Conservation (phyloP, 2,888 invertebrate genomes). For the Trichopria drosophilae region DNA sequence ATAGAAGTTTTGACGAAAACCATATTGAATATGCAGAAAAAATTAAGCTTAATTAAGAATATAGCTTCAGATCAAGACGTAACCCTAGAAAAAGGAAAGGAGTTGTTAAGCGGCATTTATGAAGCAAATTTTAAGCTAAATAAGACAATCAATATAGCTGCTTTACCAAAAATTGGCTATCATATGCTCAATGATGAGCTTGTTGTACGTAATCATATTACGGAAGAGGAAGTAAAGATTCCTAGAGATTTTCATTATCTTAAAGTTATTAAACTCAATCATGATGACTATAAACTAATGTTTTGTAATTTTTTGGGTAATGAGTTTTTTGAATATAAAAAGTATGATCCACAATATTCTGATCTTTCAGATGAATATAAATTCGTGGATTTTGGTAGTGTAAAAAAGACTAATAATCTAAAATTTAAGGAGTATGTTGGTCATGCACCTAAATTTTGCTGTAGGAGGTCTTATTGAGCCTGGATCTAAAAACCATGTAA, state of each 20-base stretch:
- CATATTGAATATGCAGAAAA: conserved; percentile 20
- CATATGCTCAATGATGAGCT: conserved; percentile 12
- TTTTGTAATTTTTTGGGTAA: conserved; percentile 18
- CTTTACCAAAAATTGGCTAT: no score
- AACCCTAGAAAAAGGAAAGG: no score
- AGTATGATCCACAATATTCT: conserved; percentile 19
- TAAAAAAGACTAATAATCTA: conserved; percentile 20
- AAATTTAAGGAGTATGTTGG: conserved; percentile 18
- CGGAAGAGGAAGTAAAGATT: conserved; percentile 15
- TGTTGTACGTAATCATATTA: conserved; percentile 17
- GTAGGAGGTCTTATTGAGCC: conserved; percentile 18
- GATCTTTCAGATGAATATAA: conserved; percentile 18
- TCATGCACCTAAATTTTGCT: conserved; percentile 20
- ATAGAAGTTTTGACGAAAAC: conserved; percentile 23
- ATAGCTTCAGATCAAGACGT: conserved; percentile 20
- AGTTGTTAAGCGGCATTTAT: no score
- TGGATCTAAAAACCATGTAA: conserved; percentile 19
- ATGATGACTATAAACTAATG: conserved; percentile 16
- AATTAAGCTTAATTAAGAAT: conserved; percentile 20
- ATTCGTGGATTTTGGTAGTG: conserved; percentile 19
- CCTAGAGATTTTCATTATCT: conserved; percentile 18
- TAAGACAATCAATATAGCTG: no score
- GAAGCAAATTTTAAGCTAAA: no score
- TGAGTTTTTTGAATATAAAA: conserved; percentile 17
- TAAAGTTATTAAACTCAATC: conserved; percentile 13